Evolutionary conservation across 2,113 vertebrate species (phyloP).

Genomic region (Hiodon alosoides): DNA sequence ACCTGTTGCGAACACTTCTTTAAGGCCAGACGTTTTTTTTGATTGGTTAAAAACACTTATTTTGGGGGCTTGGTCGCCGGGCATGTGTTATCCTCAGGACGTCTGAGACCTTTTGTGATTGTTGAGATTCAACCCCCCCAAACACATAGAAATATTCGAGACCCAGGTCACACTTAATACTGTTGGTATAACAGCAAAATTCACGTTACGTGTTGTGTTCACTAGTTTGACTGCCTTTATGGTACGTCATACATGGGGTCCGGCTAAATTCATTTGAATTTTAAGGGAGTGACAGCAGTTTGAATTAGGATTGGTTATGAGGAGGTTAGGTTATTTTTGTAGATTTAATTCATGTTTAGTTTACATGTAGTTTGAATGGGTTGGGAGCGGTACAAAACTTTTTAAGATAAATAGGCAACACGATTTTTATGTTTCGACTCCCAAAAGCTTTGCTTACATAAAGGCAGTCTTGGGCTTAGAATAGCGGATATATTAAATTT

Average conservation of each 20-base stretch:
- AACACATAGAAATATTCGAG: not conserved
- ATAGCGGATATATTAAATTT: not conserved
- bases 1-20: no score
- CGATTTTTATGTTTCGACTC: not conserved
- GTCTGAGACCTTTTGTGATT: not conserved
- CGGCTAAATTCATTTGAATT: not conserved
- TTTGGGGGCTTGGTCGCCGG: no score
- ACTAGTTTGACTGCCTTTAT: not conserved
- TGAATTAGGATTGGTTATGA: not conserved
- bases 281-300: not conserved
- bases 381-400: not conserved
- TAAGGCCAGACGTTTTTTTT: no score
- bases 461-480: not conserved
- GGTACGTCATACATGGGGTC: not conserved
- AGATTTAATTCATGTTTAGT: not conserved
- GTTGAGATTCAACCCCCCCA: not conserved
- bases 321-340: not conserved
- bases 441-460: constrained; percentile 3
- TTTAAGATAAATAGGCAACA: not conserved
- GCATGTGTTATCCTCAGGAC: not conserved
- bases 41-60: no score
- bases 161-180: not conserved
- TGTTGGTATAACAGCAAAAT: not conserved
- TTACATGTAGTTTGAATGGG: constrained; percentile 5
- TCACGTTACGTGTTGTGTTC: not conserved